Base-by-base conservation (phyloP, 2,113 vertebrate genomes). In the Eublepharis macularius region DNA sequence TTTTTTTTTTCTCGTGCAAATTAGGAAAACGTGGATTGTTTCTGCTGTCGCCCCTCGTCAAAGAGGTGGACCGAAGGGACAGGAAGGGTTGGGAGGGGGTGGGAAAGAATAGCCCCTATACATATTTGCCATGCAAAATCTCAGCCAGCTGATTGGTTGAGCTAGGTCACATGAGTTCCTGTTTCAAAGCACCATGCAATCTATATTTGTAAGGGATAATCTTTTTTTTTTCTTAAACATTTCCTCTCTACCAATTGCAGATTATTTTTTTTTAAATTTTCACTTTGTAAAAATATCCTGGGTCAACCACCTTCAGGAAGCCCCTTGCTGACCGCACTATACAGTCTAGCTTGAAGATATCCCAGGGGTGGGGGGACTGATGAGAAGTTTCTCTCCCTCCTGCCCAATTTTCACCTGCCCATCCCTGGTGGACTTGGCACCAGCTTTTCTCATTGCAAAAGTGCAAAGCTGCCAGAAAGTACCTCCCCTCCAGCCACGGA, bases 61-160 rank as follows among this genome's bases (percentile, higher is more conserved):
- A 57, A 70, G 49, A 79, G 34, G 76, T 9, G 66, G 76, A 85
- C 65, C 24, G 19, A 70, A 80, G 51, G 68, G 66, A 57, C 88
- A 83, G 88, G 7, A 2, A 1, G 80, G 60, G 82, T 13, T 49
- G 32, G 57, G 57, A 69, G 29, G 49, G 76, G 17, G 17, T 13
- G 74, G 60, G 60, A 63, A 63, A 63, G 60, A 63, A 63, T 63
- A 77, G 75, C 36, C 66, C 73, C 70, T 86, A 86, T 86, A 77
- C 80, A 74, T 74, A 93, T 96, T 94, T 97, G 98, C 97, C 98
- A 98, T 98, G 98, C 98, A 98, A 94, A 92, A 96, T 94, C 85
- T 95, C 94, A 95, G 96, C 96, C 82, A 85, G 93, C 94, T 93
- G 95, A 89, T 91, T 80, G 83, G 92, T 92, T 93, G 93, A 95